Conservation (phyloP, 2,797 vertebrate genomes). For the Enteromius argenteus region DNA sequence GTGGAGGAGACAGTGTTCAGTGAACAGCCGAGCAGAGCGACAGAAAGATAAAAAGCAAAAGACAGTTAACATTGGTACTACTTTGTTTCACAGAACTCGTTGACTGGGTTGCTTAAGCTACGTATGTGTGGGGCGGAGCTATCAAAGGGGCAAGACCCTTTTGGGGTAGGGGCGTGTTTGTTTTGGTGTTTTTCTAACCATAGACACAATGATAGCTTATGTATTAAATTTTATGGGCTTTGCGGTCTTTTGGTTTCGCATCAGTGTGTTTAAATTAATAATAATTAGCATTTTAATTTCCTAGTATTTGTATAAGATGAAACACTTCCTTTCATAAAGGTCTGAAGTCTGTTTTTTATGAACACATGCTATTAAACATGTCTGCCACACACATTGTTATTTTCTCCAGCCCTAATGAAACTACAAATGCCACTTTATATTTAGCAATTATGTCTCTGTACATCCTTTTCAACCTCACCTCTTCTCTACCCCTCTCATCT, state of each 20-base stretch:
- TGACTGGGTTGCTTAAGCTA: too few relatives aligned
- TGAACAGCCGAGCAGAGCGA: too few relatives aligned
- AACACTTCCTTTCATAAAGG: neutral
- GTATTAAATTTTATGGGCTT: neutral
- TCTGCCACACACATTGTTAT: neutral
- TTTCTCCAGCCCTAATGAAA: conserved; percentile 1
- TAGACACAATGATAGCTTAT: neutral
- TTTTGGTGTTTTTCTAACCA: too few relatives aligned
- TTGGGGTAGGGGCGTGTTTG: too few relatives aligned
- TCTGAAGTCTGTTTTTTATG: neutral
- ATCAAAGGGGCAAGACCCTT: too few relatives aligned
- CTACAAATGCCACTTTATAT: conserved; percentile 15
- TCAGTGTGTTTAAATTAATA: neutral
- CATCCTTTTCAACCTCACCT: conserved; percentile 1
- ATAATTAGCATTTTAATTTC: neutral
- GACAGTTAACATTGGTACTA: too few relatives aligned
- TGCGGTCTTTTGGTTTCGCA: neutral
- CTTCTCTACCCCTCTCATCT: neutral
- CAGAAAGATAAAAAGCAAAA: too few relatives aligned
- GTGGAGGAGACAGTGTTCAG: too few relatives aligned
- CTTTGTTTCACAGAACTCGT: too few relatives aligned
- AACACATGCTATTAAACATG: neutral
- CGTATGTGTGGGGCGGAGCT: too few relatives aligned
- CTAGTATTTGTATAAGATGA: neutral
- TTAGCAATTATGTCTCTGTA: conserved; percentile 24